Base-by-base conservation (phyloP, 2,113 vertebrate species). In the Oreochromis spilurus region DNA sequence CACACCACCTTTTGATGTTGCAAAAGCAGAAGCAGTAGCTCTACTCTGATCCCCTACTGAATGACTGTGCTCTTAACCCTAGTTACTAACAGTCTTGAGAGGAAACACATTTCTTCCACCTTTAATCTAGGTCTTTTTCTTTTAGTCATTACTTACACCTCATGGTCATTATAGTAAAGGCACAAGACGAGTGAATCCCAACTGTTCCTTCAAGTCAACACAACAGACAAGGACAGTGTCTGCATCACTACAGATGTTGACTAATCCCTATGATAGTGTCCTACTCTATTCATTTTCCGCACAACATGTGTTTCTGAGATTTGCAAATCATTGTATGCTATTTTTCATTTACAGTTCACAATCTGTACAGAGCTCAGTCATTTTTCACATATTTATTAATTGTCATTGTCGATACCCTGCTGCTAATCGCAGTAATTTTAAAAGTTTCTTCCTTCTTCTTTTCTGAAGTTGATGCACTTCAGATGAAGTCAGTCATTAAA, bases 51-150 rank as follows among this genome's bases (percentile, higher is more conserved):
- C 11, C 54, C 54, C 4, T 24, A 55, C 21, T 55, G 54, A 57
- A 57, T 5, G 54, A 57, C 24, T 57, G 54, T 5, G 54, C 4
- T 57, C 54, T 8, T 57, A 57, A 57, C 54, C 54, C 54, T 57
- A 0, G 54, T 57, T 26, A 57, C 24, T 14, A 57, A 57, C 21
- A 57, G 12, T 57, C 12, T 57, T 57, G 54, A 57, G 24, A 1
- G 54, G 54, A 57, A 57, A 57, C 54, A 34, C 2, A 26, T 57
- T 55, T 55, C 21, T 55, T 55, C 54, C 1, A 55, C 6, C 54
- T 57, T 57, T 26, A 57, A 26, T 26, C 12, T 57, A 0, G 0
- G 24, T 57, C 2, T 57, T 57, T 57, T 0, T 57, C 54, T 26
- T 57, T 57, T 57, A 26, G 24, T 57, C 6, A 1, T 57, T 0